phyloP scores from a whole-genome alignment of 2,888 invertebrate genomes.

The Ochropacha duplaris region DNA sequence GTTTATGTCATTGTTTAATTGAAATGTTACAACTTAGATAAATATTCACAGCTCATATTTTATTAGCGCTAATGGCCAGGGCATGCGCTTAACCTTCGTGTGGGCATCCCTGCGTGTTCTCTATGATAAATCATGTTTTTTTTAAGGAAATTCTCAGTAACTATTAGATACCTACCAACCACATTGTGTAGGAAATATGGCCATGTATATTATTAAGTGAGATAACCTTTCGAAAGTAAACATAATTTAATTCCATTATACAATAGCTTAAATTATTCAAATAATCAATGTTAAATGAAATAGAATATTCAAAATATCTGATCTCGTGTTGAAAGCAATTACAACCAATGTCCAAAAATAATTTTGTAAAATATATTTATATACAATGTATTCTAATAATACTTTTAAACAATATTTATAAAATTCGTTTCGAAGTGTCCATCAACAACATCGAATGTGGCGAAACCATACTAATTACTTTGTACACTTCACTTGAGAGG shows the following conservation, averaged over 20 bases:
- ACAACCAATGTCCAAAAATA: slow-evolving; percentile 53
- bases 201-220: slow-evolving; percentile 22
- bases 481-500: slow-evolving; percentile 71
- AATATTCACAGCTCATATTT: slow-evolving; percentile 38
- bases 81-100: background rate
- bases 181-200: slow-evolving; percentile 1
- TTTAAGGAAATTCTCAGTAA: too few relatives aligned
- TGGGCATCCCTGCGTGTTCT: background rate
- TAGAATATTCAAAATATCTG: slow-evolving; percentile 15
- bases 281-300: background rate
- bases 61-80: slow-evolving; percentile 11
- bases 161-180: background rate
- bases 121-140: slow-evolving; percentile 8
- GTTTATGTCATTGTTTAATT: background rate
- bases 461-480: slow-evolving; percentile 69
- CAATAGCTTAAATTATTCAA: background rate
- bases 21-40: slow-evolving; percentile 7
- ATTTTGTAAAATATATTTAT: slow-evolving; percentile 72
- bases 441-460: slow-evolving; percentile 52
- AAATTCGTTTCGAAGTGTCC: slow-evolving; percentile 59
- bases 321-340: slow-evolving; percentile 25
- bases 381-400: slow-evolving; percentile 79
- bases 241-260: background rate
- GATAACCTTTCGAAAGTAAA: slow-evolving; percentile 17
- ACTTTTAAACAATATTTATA: slow-evolving; percentile 82